phyloP scores from a whole-genome alignment of 2,797 vertebrate genomes.

The Gobio occitaniae region DNA sequence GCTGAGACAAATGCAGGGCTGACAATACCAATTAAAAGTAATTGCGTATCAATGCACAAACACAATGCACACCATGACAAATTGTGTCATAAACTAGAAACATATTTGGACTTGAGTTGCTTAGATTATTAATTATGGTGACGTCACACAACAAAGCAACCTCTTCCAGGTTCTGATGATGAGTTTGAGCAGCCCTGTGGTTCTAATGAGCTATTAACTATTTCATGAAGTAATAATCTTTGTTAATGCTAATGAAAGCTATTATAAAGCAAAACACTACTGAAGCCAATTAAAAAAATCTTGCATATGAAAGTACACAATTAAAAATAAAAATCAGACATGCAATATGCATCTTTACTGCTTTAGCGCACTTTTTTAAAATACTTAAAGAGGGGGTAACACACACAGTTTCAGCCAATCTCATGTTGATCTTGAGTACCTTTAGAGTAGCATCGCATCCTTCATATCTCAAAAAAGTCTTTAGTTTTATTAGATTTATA shows the following conservation, averaged over 20 bases:
- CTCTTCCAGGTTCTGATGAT: background rate
- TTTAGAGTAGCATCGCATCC: too few species aligned
- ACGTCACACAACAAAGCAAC: background rate
- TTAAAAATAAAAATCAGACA: background rate
- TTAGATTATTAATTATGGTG: background rate
- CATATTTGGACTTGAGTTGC: slow-evolving; percentile 3
- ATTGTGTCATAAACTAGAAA: slow-evolving; percentile 27
- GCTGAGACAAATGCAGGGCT: slow-evolving; percentile 26
- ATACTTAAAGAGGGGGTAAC: too few species aligned
- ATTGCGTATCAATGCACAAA: slow-evolving; percentile 35
- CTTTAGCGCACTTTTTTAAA: too few species aligned
- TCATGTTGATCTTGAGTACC: too few species aligned
- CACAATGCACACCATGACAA: slow-evolving; percentile 25
- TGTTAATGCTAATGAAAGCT: background rate
- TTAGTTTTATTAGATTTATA: too few species aligned
- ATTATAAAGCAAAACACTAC: background rate
- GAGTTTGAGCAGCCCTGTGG: background rate
- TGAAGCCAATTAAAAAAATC: background rate
- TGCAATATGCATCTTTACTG: background rate
- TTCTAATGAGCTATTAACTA: slow-evolving; percentile 1
- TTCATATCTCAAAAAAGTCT: too few species aligned
- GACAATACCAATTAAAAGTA: slow-evolving; percentile 48
- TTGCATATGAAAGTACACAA: background rate
- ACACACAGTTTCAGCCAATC: too few species aligned
- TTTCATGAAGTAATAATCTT: slow-evolving; percentile 2